Evolutionary conservation across 2,888 invertebrate species (phyloP), one percentile per base, ranked within the genome.

Genomic region (Ormyrus pomaceus): DNA sequence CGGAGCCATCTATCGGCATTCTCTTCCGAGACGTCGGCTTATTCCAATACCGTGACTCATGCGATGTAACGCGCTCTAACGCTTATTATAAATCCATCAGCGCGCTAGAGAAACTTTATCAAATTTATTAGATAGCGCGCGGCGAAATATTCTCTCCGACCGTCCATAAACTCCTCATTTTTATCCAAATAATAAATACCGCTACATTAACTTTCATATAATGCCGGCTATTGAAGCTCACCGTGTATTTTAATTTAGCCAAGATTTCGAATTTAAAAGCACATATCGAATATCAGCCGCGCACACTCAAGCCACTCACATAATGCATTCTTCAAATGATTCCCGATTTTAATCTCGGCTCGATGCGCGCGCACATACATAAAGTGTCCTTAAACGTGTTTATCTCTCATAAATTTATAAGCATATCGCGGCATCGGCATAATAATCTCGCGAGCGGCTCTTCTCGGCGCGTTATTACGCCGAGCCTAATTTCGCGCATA

Each of bases 331-430:
- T 51, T 77, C 71, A 69, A 71, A 50, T n/a, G 59, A 68, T 58
- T 68, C 77, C 9, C 69, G 77, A 77, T 77, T 73, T 65, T 73
- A 72, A 80, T 80, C 76, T 19, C 59, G 46, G 5, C 45, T 1
- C 45, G n/a, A 66, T 66, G 51, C 68, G 62, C 62, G 65, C 69
- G 65, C 34, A 46, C 34, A 51, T 6, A 45, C 53, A n/a, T 65
- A 61, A 50, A 19, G 64, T 53, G 69, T 69, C 69, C 65, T 77
- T 73, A 77, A 72, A 75, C 75, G 62, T 68, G 74, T 78, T 71
- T 78, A 81, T 75, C 61, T 74, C 78, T 78, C 81, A 78, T 81
- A 77, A 77, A 77, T 81, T 77, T 61, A 74, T 65, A 53, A 59
- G 58, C 78, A 11, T 80, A 80, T 80, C 80, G 70, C 71, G 13